A percentile compares a stretch with the other conserved stretches of the same genome.
These are phyloP conservation scores for Drosophila setifemur DNA, from an alignment of 1,140 invertebrate genomes.

Conservation along the genomic window DNA sequence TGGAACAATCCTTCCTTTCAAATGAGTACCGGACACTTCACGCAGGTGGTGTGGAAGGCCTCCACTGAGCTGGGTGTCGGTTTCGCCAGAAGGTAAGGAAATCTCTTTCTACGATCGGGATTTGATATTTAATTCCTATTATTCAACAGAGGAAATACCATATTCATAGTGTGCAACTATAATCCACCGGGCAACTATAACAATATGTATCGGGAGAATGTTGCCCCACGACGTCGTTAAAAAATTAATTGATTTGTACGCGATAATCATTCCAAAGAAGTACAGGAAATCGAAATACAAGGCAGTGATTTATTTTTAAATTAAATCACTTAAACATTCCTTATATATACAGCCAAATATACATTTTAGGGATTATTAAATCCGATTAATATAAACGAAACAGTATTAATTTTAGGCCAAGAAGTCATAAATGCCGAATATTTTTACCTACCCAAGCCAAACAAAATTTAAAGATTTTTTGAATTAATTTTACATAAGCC, in stretches of 20 bases:
- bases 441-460: too few species aligned
- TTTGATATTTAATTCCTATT: not conserved
- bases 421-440: not conserved
- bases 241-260: not conserved
- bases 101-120: too few species aligned
- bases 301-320: not conserved
- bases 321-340: not conserved
- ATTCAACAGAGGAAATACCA: conserved; percentile 44
- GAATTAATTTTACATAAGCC: not conserved
- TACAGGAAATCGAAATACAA: not conserved
- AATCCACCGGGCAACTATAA: conserved; percentile 68
- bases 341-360: not conserved
- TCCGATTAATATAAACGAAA: too few species aligned
- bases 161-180: conserved; percentile 70
- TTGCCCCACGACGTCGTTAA: conserved; percentile 37
- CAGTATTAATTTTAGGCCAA: not conserved
- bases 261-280: not conserved
- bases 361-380: too few species aligned
- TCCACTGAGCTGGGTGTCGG: conserved; percentile 89
- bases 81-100: conserved; percentile 84
- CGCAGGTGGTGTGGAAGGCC: conserved; percentile 89
- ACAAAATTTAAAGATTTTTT: not conserved
- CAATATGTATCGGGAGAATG: conserved; percentile 43
- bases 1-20: conserved; percentile 86
- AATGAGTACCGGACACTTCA: conserved; percentile 87